Percentiles rank a stretch among this genome's conserved stretches.
Conservation (phyloP, 2,797 vertebrate species). For the Myiothlypis chrysogaster region DNA sequence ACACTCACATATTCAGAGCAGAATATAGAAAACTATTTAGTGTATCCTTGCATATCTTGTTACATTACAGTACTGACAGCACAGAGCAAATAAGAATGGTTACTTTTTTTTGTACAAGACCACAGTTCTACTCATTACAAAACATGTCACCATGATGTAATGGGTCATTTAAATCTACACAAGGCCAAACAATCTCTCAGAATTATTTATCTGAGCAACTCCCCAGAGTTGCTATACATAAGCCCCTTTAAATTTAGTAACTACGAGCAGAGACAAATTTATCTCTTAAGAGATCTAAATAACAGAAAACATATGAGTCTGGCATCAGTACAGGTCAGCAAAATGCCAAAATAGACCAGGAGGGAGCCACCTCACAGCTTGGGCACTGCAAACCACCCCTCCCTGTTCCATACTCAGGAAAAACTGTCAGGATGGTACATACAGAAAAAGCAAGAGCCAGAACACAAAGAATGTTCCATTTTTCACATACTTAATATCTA, state of each 20-base stretch:
- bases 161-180: neutral
- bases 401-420: neutral
- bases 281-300: slow-evolving; percentile 36
- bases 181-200: neutral
- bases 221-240: slow-evolving; percentile 10
- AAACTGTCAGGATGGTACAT: neutral
- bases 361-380: neutral
- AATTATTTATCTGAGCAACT: slow-evolving; percentile 20
- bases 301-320: neutral
- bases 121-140: neutral
- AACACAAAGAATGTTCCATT: neutral
- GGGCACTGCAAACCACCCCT: neutral
- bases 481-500: neutral
- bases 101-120: neutral
- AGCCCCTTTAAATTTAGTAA: slow-evolving; percentile 47
- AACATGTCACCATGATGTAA: neutral
- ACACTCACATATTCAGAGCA: neutral
- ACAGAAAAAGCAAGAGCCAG: neutral
- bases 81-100: neutral
- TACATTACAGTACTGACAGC: neutral
- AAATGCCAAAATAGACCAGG: slow-evolving; percentile 17
- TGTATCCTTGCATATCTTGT: neutral
- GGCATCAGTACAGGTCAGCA: neutral
- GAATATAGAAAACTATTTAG: neutral
- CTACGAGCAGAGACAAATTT: slow-evolving; percentile 33